These are phyloP conservation scores for Anorthoa munda DNA, from an alignment of 2,888 invertebrate genomes.

Conservation along the genomic window DNA sequence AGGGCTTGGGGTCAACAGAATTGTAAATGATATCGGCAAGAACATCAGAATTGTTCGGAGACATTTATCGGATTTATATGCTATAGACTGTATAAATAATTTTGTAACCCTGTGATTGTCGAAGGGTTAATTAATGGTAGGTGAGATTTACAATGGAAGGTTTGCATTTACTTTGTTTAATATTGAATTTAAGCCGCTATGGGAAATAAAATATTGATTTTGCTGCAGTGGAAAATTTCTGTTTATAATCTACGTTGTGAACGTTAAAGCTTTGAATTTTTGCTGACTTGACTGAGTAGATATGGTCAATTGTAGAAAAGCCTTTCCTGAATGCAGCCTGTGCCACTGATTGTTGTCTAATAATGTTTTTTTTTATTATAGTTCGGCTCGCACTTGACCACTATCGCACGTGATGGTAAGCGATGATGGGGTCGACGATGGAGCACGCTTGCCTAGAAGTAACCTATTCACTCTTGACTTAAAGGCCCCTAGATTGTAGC, in stretches of 20 bases:
- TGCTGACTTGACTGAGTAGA: neutral
- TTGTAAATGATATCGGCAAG: constrained; percentile 47
- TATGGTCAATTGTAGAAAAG: too few species aligned
- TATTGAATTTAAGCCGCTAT: neutral
- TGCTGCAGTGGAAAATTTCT: neutral
- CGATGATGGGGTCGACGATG: too few species aligned
- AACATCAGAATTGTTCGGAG: constrained; percentile 55
- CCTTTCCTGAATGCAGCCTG: too few species aligned
- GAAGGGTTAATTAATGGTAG: constrained; percentile 56
- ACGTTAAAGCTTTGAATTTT: neutral
- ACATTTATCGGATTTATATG: constrained; percentile 52
- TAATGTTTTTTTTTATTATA: too few species aligned
- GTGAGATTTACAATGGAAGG: constrained; percentile 35
- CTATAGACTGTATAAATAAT: constrained; percentile 42
- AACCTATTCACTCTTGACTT: too few species aligned
- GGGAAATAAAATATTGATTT: neutral
- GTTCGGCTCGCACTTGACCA: too few species aligned
- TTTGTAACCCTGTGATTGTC: constrained; percentile 49
- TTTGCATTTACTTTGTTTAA: constrained; percentile 19
- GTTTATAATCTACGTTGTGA: neutral
- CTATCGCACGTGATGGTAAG: too few species aligned
- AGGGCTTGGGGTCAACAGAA: constrained; percentile 48
- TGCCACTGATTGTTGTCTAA: too few species aligned
- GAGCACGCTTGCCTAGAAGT: too few species aligned
- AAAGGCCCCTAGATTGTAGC: too few species aligned